These are phyloP conservation scores for Macaria liturata DNA, from an alignment of 2,888 invertebrate genomes.

Conservation along the genomic window DNA sequence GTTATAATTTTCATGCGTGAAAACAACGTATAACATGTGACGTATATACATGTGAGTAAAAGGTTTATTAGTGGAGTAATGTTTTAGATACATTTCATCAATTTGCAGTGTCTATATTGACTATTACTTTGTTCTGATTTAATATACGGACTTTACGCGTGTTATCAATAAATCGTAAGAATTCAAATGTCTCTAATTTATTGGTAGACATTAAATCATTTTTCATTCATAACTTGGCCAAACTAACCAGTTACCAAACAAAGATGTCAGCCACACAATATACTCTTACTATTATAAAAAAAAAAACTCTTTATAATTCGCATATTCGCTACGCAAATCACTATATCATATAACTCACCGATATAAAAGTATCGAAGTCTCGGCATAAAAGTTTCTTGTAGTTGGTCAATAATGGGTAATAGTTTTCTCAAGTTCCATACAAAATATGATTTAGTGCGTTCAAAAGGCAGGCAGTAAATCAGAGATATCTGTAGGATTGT, in stretches of 20 bases:
- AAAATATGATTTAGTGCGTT: slow-evolving; percentile 76
- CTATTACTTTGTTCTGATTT: too few relatives aligned
- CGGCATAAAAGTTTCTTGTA: slow-evolving; percentile 67
- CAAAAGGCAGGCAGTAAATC: slow-evolving; percentile 80
- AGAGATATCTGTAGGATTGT: slow-evolving; percentile 63
- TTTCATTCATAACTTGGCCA: slow-evolving; percentile 6
- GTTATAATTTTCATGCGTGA: too few relatives aligned
- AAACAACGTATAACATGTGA: too few relatives aligned
- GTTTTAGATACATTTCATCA: too few relatives aligned
- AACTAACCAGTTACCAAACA: slow-evolving; percentile 36
- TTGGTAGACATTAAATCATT: slow-evolving; percentile 10
- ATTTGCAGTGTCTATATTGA: too few relatives aligned
- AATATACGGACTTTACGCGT: too few relatives aligned
- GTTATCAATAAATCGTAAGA: too few relatives aligned
- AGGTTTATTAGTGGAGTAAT: too few relatives aligned
- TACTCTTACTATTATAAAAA: slow-evolving; percentile 44
- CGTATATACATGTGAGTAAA: too few relatives aligned
- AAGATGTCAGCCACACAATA: slow-evolving; percentile 44
- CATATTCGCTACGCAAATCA: slow-evolving; percentile 67
- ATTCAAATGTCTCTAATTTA: too few relatives aligned
- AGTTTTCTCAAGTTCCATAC: slow-evolving; percentile 80
- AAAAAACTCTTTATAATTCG: slow-evolving; percentile 52
- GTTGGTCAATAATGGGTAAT: slow-evolving; percentile 79
- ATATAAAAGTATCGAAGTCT: slow-evolving; percentile 60
- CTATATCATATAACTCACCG: slow-evolving; percentile 55